A percentile compares a stretch with the other conserved stretches of the same genome.
Conservation (phyloP, 2,888 invertebrate species). For the Mellilla xanthometata region DNA sequence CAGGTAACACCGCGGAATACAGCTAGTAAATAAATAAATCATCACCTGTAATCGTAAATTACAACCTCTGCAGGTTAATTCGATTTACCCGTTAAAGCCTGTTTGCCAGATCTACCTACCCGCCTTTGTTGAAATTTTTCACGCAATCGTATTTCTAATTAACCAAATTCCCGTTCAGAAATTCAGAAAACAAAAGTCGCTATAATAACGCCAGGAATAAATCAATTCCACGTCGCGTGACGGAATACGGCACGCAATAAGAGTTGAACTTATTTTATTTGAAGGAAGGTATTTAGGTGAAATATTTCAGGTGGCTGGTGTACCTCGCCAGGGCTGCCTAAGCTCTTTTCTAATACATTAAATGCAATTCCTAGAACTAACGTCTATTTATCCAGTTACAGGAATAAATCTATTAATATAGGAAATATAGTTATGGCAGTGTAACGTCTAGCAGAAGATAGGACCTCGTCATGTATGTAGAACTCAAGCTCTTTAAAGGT, state of each 20-base stretch:
- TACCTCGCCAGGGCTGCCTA: too few relatives aligned
- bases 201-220: constrained; percentile 50
- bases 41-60: constrained; percentile 9
- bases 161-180: constrained; percentile 41
- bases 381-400: too few relatives aligned
- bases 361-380: too few relatives aligned
- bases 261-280: constrained; percentile 47
- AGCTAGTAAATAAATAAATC: constrained; percentile 5
- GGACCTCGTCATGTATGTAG: too few relatives aligned
- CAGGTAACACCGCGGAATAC: too few relatives aligned
- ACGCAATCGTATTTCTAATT: constrained; percentile 48
- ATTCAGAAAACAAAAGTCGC: constrained; percentile 46
- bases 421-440: too few relatives aligned
- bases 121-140: constrained; percentile 27
- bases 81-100: constrained; percentile 9
- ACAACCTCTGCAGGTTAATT: constrained; percentile 8
- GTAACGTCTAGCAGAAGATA: too few relatives aligned
- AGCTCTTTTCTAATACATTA: too few relatives aligned
- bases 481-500: too few relatives aligned
- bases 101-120: constrained; percentile 9
- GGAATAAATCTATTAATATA: too few relatives aligned
- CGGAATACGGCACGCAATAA: constrained; percentile 60
- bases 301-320: constrained; percentile 39
- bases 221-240: constrained; percentile 64
- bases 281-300: constrained; percentile 44